Percentiles rank a stretch among this genome's conserved stretches.
phyloP scores from a whole-genome alignment of 2,888 invertebrate species.

The Tricholauxania praeusta region DNA sequence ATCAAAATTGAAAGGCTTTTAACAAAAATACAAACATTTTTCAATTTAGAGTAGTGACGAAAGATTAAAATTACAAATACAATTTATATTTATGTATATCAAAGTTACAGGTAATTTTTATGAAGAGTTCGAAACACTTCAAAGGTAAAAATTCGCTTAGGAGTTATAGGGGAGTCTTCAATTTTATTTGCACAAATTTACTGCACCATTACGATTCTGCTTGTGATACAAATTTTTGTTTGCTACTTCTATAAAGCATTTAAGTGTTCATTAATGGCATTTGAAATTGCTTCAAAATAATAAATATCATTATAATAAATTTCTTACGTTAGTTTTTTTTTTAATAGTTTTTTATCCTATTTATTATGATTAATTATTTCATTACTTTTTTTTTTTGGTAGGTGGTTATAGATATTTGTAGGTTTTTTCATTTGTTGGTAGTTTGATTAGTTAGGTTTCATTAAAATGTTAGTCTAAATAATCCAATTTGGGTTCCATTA shows the following conservation, averaged over 20 bases:
- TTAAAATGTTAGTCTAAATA: not conserved
- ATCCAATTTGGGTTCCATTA: not conserved
- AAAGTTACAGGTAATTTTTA: no score
- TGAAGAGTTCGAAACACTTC: no score
- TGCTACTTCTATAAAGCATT: not conserved
- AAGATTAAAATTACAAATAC: no score
- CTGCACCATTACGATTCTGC: not conserved
- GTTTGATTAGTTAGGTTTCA: conserved; percentile 11
- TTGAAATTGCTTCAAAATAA: no score
- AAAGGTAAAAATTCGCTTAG: not conserved
- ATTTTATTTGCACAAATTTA: not conserved
- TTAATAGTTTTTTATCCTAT: not conserved
- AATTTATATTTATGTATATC: no score
- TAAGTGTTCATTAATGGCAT: not conserved
- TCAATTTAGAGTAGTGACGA: no score
- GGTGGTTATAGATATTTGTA: conserved; percentile 17
- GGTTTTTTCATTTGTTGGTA: not conserved
- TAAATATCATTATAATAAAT: no score
- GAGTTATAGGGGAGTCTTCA: no score
- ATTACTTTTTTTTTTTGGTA: conserved; percentile 26
- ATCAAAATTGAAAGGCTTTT: no score
- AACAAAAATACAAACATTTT: no score
- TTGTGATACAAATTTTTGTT: not conserved
- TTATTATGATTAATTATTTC: conserved; percentile 11
- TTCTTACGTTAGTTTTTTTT: not conserved